Evolutionary conservation across 1,140 invertebrate genomes (phyloP).

Genomic region (Drosophila takahashii): DNA sequence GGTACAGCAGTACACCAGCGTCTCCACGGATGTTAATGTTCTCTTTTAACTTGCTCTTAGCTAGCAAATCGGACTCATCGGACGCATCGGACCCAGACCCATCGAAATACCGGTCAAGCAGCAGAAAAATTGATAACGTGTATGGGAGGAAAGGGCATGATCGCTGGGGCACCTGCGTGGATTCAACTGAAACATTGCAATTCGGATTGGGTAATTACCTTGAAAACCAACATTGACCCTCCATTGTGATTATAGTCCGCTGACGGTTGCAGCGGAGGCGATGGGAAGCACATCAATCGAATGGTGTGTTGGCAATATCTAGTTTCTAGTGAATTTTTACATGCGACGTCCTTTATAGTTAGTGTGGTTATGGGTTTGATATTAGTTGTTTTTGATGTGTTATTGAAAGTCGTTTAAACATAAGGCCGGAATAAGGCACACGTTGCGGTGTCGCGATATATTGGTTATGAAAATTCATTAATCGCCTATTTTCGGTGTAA

Average conservation of each 20-base stretch:
- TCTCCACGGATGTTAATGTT: slow-evolving; percentile 11
- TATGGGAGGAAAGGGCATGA: background rate
- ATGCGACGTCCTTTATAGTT: background rate
- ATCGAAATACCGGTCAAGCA: background rate
- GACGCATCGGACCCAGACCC: background rate
- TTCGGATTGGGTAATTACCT: slow-evolving; percentile 9
- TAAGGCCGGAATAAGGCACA: slow-evolving; percentile 81
- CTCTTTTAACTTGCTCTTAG: slow-evolving; percentile 59
- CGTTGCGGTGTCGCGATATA: slow-evolving; percentile 55
- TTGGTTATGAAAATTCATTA: slow-evolving; percentile 28
- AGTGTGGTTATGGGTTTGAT: background rate
- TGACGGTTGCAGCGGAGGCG: background rate
- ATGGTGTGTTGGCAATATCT: background rate
- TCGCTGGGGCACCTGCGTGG: background rate
- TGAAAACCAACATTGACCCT: background rate
- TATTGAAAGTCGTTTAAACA: slow-evolving; percentile 71
- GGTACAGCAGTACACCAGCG: background rate
- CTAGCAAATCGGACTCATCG: background rate
- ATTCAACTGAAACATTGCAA: background rate
- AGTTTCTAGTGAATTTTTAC: background rate
- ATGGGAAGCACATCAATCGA: background rate
- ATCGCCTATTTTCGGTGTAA: slow-evolving; percentile 28
- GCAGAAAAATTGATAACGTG: background rate
- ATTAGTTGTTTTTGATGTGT: slow-evolving; percentile 27
- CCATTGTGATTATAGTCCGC: background rate